Percentiles rank a stretch among this genome's conserved stretches.
These are phyloP conservation scores for Ornithoptera priamus DNA, from an alignment of 2,888 invertebrate genomes.

Conservation along the genomic window DNA sequence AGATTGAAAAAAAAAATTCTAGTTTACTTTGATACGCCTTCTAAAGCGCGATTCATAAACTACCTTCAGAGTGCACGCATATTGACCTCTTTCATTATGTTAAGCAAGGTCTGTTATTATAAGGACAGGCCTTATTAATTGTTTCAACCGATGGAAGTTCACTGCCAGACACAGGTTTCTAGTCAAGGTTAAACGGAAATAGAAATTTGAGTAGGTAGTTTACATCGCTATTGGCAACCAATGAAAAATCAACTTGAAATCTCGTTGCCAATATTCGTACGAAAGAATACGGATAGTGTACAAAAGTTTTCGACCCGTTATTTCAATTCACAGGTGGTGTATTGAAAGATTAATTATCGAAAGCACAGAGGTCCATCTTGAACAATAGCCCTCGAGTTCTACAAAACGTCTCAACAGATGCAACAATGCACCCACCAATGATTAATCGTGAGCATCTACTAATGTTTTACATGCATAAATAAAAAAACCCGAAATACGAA, in stretches of 20 bases:
- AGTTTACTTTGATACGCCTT: too few species aligned
- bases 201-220: too few species aligned
- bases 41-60: too few species aligned
- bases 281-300: constrained; percentile 11
- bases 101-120: too few species aligned
- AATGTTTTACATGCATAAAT: constrained; percentile 68
- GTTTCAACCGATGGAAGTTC: too few species aligned
- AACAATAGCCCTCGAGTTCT: constrained; percentile 62
- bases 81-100: too few species aligned
- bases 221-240: too few species aligned
- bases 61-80: too few species aligned
- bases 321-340: constrained; percentile 65
- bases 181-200: too few species aligned
- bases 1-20: too few species aligned
- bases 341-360: constrained; percentile 51
- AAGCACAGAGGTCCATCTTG: constrained; percentile 52
- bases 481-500: constrained; percentile 57
- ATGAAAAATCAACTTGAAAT: neutral
- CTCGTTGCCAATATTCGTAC: neutral
- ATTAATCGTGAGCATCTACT: constrained; percentile 71
- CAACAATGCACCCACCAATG: constrained; percentile 68
- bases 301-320: constrained; percentile 39
- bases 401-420: constrained; percentile 70
- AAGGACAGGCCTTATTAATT: too few species aligned
- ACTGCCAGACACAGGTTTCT: too few species aligned